phyloP scores from a whole-genome alignment of 2,113 vertebrate genomes.

The Hyla sarda region DNA sequence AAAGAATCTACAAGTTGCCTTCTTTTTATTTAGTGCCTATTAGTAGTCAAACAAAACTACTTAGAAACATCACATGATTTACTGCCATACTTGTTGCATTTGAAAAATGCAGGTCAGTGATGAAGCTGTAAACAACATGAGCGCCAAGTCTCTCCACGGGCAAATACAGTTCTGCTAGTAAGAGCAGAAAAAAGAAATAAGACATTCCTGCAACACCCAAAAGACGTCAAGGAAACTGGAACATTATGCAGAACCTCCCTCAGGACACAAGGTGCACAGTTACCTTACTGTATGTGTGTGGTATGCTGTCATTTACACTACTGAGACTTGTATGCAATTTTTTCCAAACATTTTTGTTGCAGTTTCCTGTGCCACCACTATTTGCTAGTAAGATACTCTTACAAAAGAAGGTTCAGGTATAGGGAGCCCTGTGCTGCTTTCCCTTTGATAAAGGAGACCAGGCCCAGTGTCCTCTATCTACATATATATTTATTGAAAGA shows the following conservation, averaged over 20 bases:
- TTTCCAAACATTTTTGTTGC: too few relatives aligned
- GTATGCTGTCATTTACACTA: not conserved
- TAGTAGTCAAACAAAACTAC: not conserved
- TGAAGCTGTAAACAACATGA: conserved; percentile 1
- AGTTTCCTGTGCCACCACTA: too few relatives aligned
- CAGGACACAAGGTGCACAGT: conserved; percentile 24
- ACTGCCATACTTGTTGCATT: not conserved
- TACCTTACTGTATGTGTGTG: conserved; percentile 50
- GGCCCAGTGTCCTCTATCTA: too few relatives aligned
- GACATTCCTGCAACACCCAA: conserved; percentile 28
- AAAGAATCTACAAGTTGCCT: too few relatives aligned
- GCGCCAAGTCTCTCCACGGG: not conserved
- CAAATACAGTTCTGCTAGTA: conserved; percentile 3
- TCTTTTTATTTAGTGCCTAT: not conserved
- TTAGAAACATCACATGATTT: not conserved
- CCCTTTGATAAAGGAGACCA: too few relatives aligned
- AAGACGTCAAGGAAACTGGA: conserved; percentile 47
- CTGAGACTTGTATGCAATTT: not conserved
- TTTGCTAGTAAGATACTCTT: too few relatives aligned
- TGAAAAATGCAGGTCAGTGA: not conserved
- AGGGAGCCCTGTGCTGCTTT: too few relatives aligned
- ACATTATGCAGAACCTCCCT: not conserved
- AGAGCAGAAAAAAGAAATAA: conserved; percentile 9
- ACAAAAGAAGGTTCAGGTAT: too few relatives aligned
- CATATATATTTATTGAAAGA: too few relatives aligned